phyloP scores from a whole-genome alignment of 2,113 vertebrate species.

The Neoarius graeffei region DNA sequence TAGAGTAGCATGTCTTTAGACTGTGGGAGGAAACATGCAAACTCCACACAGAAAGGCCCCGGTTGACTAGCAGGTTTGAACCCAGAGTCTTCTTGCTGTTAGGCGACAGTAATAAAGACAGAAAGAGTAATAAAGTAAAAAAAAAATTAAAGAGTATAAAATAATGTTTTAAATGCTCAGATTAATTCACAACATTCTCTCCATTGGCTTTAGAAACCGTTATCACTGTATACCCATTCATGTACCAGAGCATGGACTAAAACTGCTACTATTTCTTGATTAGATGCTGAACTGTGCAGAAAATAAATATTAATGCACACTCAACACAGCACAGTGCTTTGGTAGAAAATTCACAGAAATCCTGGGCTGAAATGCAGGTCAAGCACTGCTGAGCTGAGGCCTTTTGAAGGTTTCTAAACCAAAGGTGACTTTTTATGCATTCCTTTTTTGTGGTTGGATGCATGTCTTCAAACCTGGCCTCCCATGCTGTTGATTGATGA shows the following conservation, averaged over 20 bases:
- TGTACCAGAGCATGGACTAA: not conserved
- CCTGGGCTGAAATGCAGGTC: constrained; percentile 19
- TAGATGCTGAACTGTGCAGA: not conserved
- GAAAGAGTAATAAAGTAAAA: not conserved
- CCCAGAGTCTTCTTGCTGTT: no score
- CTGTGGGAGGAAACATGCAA: no score
- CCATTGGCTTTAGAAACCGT: not conserved
- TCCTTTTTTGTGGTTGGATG: constrained; percentile 27
- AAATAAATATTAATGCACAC: constrained; percentile 12
- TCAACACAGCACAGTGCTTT: constrained; percentile 43
- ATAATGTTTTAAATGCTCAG: constrained; percentile 53
- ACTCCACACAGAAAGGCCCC: no score
- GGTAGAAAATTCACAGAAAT: constrained; percentile 9
- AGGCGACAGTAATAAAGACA: no score
- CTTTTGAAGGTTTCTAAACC: constrained; percentile 41
- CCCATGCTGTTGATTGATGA: constrained; percentile 69
- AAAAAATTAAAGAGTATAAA: not conserved
- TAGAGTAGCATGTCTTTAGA: no score
- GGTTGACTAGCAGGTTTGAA: no score
- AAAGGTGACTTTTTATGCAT: constrained; percentile 43
- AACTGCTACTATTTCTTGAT: not conserved
- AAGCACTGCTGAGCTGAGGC: constrained; percentile 22
- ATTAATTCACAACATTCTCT: not conserved
- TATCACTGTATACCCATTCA: not conserved
- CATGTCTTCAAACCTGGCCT: constrained; percentile 73